Conservation (phyloP, 2,113 vertebrate genomes). For the Pantherophis guttatus region DNA sequence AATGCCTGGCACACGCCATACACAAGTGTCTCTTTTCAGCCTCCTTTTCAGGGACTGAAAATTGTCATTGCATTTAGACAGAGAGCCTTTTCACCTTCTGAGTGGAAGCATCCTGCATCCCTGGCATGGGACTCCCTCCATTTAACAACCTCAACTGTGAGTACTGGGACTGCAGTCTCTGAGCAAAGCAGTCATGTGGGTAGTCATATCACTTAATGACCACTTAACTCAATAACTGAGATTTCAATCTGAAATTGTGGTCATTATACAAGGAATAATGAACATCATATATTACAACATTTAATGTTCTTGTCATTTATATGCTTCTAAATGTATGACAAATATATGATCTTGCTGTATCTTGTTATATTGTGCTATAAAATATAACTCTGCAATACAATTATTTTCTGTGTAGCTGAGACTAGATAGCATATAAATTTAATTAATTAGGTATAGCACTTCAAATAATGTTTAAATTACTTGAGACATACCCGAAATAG, state of each 20-base stretch:
- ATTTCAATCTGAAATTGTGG: neutral
- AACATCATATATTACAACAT: neutral
- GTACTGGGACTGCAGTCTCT: neutral
- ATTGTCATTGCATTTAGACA: neutral
- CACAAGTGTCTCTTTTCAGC: neutral
- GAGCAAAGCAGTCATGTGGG: neutral
- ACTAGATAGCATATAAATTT: neutral
- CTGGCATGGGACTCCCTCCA: neutral
- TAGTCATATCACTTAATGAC: neutral
- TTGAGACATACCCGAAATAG: slow-evolving; percentile 86
- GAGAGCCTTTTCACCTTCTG: neutral
- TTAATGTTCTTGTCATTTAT: neutral
- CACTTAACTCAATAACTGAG: neutral
- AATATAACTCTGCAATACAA: neutral
- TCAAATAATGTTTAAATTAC: slow-evolving; percentile 12
- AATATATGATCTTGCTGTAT: neutral
- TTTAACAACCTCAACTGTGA: neutral
- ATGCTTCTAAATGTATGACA: neutral
- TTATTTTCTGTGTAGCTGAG: neutral
- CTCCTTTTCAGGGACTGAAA: neutral
- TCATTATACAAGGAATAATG: neutral
- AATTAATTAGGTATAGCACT: neutral
- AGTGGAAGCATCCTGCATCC: neutral
- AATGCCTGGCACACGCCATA: neutral
- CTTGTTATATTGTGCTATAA: neutral